These are phyloP conservation scores for Puntigrus tetrazona DNA, from an alignment of 2,113 vertebrate species.

Conservation along the genomic window DNA sequence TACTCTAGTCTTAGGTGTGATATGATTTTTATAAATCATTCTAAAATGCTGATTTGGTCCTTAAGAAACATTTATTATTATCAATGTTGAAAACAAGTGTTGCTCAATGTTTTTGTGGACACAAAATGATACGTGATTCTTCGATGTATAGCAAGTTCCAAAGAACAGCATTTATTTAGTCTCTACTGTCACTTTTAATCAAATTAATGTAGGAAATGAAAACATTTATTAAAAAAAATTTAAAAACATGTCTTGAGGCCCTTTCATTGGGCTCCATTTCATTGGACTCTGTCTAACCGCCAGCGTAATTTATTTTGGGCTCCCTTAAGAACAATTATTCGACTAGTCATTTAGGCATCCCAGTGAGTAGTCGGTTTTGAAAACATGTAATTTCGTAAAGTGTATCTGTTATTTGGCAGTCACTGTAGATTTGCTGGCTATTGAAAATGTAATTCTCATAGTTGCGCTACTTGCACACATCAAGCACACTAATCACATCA, in stretches of 20 bases:
- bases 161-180: not conserved
- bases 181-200: not conserved
- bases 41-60: not conserved
- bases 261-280: not conserved
- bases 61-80: not conserved
- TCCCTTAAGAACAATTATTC: not conserved
- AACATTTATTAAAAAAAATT: too few species aligned
- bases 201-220: not conserved
- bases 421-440: not conserved
- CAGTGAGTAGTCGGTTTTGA: not conserved
- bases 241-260: too few species aligned
- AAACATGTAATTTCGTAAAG: not conserved
- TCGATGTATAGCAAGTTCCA: not conserved
- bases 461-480: not conserved
- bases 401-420: not conserved
- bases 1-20: not conserved
- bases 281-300: not conserved
- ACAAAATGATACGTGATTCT: not conserved
- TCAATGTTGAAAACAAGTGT: not conserved
- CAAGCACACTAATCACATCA: conserved; percentile 9
- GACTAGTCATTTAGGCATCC: not conserved
- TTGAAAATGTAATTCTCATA: not conserved
- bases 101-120: not conserved
- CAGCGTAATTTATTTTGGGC: not conserved
- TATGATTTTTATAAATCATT: not conserved